Evolutionary conservation across 1,140 invertebrate genomes (phyloP), one percentile per base, ranked within the genome.

Genomic region (Eumeta japonica): DNA sequence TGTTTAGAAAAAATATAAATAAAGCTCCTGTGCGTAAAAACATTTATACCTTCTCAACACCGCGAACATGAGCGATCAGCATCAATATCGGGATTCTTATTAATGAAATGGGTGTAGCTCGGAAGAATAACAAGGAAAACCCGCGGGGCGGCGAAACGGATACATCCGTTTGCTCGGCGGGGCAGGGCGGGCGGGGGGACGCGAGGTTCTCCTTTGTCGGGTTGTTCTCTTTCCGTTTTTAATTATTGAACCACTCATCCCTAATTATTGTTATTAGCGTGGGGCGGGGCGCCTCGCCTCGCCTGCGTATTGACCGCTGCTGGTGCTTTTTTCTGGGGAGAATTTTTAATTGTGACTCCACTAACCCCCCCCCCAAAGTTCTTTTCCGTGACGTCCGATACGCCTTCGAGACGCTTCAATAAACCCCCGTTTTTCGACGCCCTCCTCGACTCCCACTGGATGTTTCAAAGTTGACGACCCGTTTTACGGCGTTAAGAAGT

Each of bases 181-280:
- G 46, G 20, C 24, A 47, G 37, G 54, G 45, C 55, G 53, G 37
- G 56, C 5, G 5, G 20, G 20, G n/a, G 57, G 51, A 41, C 35
- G 34, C 34, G 38, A 30, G 35, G 10, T 63, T 58, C 53, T 71
- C 62, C 58, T 71, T 68, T 71, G 67, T 58, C 55, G 52, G 55
- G 57, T 60, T 56, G 56, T 54, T 63, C 66, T 70, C 64, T 73
- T 71, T 75, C 75, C 75, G 73, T 77, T 77, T 77, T 77, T 77
- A 77, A 77, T 77, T 77, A 77, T 76, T 67, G 73, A 75, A 76
- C 73, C 75, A 77, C 75, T 77, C 75, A 77, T 77, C 75, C 62
- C 72, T 76, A 77, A 77, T 77, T 77, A 77, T 77, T 76, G 71
- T 76, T 76, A 77, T 76, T 75, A 77, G 71, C 63, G 62, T 51